A percentile compares a stretch with the other conserved stretches of the same genome.
These are phyloP conservation scores for Hyposmocoma kahamanoa DNA, from an alignment of 1,140 invertebrate species.

Conservation along the genomic window DNA sequence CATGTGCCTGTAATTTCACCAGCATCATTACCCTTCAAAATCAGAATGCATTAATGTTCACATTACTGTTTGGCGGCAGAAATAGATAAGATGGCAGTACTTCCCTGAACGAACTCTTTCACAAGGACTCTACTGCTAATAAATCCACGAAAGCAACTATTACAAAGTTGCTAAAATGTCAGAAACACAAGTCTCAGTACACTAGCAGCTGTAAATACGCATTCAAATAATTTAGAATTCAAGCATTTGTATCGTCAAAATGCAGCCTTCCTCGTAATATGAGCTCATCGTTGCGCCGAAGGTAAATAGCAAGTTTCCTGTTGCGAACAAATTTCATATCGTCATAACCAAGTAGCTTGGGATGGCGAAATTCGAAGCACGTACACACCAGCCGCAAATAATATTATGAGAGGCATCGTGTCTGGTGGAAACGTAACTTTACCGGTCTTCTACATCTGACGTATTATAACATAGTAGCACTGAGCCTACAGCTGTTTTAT, in stretches of 20 bases:
- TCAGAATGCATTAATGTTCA: too few species aligned
- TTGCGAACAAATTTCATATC: constrained; percentile 35
- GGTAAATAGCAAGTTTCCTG: constrained; percentile 33
- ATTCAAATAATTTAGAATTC: not conserved
- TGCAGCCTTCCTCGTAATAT: not conserved
- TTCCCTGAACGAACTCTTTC: too few species aligned
- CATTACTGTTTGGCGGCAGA: too few species aligned
- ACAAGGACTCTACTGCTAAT: too few species aligned
- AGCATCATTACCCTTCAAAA: too few species aligned
- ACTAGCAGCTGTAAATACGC: too few species aligned
- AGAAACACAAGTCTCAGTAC: too few species aligned
- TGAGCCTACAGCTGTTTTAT: too few species aligned
- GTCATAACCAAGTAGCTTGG: constrained; percentile 29
- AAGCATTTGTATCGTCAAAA: not conserved
- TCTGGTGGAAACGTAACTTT: constrained; percentile 34
- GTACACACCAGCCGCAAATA: constrained; percentile 35
- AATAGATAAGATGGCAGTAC: too few species aligned
- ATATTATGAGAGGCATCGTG: constrained; percentile 43
- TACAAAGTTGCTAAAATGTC: too few species aligned
- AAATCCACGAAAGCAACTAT: too few species aligned
- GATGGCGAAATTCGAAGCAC: constrained; percentile 32
- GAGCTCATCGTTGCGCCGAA: constrained; percentile 20
- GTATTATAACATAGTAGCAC: constrained; percentile 5
- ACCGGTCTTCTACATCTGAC: constrained; percentile 21
- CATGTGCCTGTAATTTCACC: too few species aligned